Base-by-base conservation (phyloP, 1,140 invertebrate genomes). In the Zaprionus africanus region DNA sequence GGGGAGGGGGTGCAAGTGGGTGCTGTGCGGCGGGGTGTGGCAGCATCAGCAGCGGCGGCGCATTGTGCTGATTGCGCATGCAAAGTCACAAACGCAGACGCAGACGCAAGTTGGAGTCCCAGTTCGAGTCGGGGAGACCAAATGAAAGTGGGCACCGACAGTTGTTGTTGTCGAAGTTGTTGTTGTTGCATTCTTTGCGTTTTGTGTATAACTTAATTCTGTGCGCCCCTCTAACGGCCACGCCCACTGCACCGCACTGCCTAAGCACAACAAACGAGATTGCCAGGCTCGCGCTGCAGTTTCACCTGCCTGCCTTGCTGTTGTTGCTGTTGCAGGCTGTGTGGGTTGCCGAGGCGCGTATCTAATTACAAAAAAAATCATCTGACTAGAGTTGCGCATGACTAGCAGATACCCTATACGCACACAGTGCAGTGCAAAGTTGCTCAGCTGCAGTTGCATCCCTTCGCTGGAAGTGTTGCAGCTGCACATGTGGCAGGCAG, bases 41-140 rank as follows among this genome's bases (percentile, higher is more conserved):
- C 66, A 75, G 38, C 51, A 31, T 24, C 26, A 26, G 26, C 31
- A 34, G 31, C 65, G 63, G 9, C 15, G 38, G 38, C 31, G 68
- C 63, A 74, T 85, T 90, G 85, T 88, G 87, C 85, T 88, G 85
- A 88, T 88, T 88, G 85, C 84, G 78, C 81, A 90, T 88, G 84
- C 84, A 88, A 66, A 88, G 84, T 88, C 84, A 88, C 85, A 88
- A 62, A 90, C 64, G 36, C 62, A 46, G 51, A 38, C 36, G 12
- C 36, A 36, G 34, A 13, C 12, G 22, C 13, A 38, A 60, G 46
- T 31, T 17, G 24, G 9, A 60, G 63, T 13, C 22, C 57, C 31
- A 72, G 34, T 28, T 51, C 41, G 13, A 62, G 34, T 26, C 43
- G 46, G 19, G 54, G 24, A 53, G 65, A 76, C 62, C 65, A 72